These are phyloP conservation scores for Gallinago media DNA, from an alignment of 2,113 vertebrate species.

Conservation along the genomic window DNA sequence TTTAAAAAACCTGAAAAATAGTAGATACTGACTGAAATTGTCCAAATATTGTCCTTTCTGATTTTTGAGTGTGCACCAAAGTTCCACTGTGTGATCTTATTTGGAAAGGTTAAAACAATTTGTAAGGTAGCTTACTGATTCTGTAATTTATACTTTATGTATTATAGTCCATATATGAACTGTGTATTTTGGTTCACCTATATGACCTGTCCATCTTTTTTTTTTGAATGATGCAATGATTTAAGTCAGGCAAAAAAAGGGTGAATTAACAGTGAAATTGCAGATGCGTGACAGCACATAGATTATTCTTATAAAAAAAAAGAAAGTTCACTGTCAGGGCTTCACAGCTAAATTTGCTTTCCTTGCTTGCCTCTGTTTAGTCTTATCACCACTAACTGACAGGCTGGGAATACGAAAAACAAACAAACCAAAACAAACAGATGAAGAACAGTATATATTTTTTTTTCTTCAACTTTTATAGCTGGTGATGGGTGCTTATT, in stretches of 20 bases:
- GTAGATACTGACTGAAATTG: not conserved
- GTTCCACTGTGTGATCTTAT: not conserved
- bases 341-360: slow-evolving; percentile 23
- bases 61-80: not conserved
- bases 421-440: not conserved
- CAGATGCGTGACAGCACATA: not conserved
- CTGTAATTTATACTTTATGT: not conserved
- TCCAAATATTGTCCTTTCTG: not conserved
- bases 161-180: not conserved
- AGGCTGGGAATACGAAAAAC: not conserved
- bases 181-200: not conserved
- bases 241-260: not conserved
- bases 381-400: not conserved
- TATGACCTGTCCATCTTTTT: not conserved
- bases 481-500: not conserved
- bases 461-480: not conserved
- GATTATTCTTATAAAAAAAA: not conserved
- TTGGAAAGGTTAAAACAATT: not conserved
- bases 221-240: not conserved
- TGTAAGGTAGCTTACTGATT: not conserved
- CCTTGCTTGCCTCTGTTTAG: not conserved
- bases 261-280: not conserved
- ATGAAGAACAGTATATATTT: not conserved
- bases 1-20: not conserved
- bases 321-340: not conserved